These are phyloP conservation scores for Corydoras maculifer DNA, from an alignment of 2,113 vertebrate species.

Conservation along the genomic window DNA sequence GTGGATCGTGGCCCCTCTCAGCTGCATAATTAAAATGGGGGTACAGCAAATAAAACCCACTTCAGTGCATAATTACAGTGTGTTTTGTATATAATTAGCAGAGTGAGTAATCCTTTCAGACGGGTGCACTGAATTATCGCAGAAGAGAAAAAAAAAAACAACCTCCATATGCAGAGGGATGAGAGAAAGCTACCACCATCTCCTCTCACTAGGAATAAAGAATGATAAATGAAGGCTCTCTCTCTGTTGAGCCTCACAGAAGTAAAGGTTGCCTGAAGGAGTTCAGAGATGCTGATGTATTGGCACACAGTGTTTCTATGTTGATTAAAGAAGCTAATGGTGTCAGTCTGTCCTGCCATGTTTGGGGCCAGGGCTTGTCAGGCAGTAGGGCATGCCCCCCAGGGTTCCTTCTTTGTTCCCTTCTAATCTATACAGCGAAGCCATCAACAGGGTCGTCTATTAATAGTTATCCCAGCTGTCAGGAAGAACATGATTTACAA, in stretches of 20 bases:
- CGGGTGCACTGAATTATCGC: conserved; percentile 26
- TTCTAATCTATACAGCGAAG: conserved; percentile 27
- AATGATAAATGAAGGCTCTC: conserved; percentile 28
- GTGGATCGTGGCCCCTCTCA: conserved; percentile 18
- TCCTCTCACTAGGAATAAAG: conserved; percentile 22
- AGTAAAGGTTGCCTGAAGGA: conserved; percentile 26
- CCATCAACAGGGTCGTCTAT: conserved; percentile 16
- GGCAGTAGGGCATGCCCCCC: conserved; percentile 8
- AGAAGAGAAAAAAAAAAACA: conserved; percentile 8
- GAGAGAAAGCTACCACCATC: conserved; percentile 10
- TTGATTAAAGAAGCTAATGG: conserved; percentile 32
- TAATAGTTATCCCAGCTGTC: conserved; percentile 24
- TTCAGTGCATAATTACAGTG: conserved; percentile 43
- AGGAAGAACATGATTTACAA: conserved; percentile 2
- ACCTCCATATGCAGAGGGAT: conserved; percentile 9
- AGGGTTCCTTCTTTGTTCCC: conserved; percentile 30
- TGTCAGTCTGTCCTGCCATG: conserved; percentile 26
- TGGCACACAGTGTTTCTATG: conserved; percentile 15
- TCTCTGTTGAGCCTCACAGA: conserved; percentile 2
- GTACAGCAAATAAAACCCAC: conserved; percentile 22
- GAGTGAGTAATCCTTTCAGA: conserved; percentile 42
- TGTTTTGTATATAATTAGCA: conserved; percentile 45
- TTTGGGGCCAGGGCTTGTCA: conserved; percentile 23
- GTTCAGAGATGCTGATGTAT: conserved; percentile 15
- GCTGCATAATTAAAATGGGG: conserved; percentile 28